These are phyloP conservation scores for Cardiocondyla obscurior DNA, from an alignment of 1,140 invertebrate genomes.

Conservation along the genomic window DNA sequence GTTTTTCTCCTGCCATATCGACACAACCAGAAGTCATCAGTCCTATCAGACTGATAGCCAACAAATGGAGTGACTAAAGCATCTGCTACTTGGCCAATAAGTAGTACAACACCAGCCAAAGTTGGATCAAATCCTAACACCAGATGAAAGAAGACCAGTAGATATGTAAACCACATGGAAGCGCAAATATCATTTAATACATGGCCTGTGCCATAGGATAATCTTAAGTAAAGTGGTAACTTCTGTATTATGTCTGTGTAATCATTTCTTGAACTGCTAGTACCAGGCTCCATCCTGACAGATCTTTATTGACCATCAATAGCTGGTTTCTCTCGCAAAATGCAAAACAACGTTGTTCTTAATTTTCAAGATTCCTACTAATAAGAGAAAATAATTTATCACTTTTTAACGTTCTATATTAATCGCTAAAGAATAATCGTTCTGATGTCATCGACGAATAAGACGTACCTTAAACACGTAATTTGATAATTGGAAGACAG, in stretches of 20 bases:
- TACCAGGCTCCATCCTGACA: slow-evolving; percentile 53
- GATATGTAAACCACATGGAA: slow-evolving; percentile 98
- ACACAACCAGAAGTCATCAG: slow-evolving; percentile 87
- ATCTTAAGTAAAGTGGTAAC: slow-evolving; percentile 64
- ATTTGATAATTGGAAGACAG: too few relatives aligned
- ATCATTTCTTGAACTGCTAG: slow-evolving; percentile 28
- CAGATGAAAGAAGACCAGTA: slow-evolving; percentile 96
- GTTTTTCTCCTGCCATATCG: slow-evolving; percentile 94
- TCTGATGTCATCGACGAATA: background rate
- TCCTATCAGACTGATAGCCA: slow-evolving; percentile 93
- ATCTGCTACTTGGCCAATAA: slow-evolving; percentile 95
- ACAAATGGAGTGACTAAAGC: slow-evolving; percentile 95
- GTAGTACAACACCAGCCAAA: slow-evolving; percentile 91
- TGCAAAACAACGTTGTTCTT: background rate
- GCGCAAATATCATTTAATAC: slow-evolving; percentile 97
- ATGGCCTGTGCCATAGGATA: slow-evolving; percentile 86
- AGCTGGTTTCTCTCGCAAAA: background rate
- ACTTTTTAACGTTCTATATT: background rate
- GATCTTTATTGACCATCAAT: background rate
- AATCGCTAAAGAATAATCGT: background rate
- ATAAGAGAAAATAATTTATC: background rate
- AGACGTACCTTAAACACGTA: too few relatives aligned
- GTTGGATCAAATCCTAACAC: slow-evolving; percentile 91
- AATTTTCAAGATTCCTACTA: background rate
- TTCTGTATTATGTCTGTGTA: slow-evolving; percentile 65